Evolutionary conservation across 2,797 vertebrate genomes (phyloP).

Genomic region (Lophius americanus): DNA sequence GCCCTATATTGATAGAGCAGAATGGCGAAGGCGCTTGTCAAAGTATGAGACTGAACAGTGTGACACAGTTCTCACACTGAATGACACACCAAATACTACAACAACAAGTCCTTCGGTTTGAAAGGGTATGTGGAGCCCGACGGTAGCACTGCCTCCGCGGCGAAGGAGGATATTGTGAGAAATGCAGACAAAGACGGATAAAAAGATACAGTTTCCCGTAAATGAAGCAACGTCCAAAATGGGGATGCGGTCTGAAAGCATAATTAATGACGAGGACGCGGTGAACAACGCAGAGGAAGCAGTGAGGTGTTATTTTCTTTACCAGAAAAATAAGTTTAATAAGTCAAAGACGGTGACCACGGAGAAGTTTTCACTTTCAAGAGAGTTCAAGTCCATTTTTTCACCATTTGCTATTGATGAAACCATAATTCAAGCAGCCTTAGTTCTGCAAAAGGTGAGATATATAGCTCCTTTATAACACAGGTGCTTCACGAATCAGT

Average conservation of each 20-base stretch:
- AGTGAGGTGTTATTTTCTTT: constrained; percentile 28
- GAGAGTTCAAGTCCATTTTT: constrained; percentile 25
- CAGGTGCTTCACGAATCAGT: constrained; percentile 25
- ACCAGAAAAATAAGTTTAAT: constrained; percentile 25
- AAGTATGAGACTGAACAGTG: constrained; percentile 53
- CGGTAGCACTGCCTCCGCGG: constrained; percentile 23
- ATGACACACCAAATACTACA: constrained; percentile 45
- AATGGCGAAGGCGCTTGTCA: constrained; percentile 65
- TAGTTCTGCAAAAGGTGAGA: constrained; percentile 5
- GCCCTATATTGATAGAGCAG: constrained; percentile 73
- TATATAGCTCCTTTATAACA: constrained; percentile 1
- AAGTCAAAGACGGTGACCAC: background rate
- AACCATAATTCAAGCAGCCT: constrained; percentile 2
- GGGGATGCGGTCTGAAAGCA: constrained; percentile 19
- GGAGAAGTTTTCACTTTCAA: no score
- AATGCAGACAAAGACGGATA: constrained; percentile 3
- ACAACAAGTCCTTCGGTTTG: constrained; percentile 6
- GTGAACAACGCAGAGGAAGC: constrained; percentile 16
- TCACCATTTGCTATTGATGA: constrained; percentile 1
- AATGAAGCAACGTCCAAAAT: constrained; percentile 17
- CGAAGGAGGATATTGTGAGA: background rate
- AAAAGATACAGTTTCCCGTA: background rate
- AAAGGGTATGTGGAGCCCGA: constrained; percentile 10
- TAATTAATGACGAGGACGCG: constrained; percentile 22
- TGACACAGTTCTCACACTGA: constrained; percentile 78